Evolutionary conservation across 2,888 invertebrate species (phyloP), one percentile per base, ranked within the genome.

Genomic region (Agrilus mali): DNA sequence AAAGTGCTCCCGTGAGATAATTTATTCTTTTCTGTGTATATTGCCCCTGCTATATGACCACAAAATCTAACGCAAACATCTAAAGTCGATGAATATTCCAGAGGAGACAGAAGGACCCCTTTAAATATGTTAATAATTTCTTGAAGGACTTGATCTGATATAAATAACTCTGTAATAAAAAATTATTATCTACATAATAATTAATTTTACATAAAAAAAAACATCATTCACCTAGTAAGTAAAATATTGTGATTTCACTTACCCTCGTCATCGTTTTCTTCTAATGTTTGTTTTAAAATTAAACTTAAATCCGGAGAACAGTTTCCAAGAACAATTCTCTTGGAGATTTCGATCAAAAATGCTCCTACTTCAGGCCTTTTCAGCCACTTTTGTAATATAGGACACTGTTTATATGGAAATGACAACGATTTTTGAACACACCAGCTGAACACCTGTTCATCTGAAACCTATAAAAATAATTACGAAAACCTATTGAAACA

Each of bases 21-120:
- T 14, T 65, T 61, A 3, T 65, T 58, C 37, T 66, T 66, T 49
- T 70, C 66, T 1, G 67, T 65, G 50, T 70, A 73, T 17, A 74
- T 59, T 15, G 71, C 63, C 3, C 71, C 66, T 53, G 72, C 68
- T 38, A 74, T 63, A 58, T 73, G 70, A 2, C 72, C 66, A 44
- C 74, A 65, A 51, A 75, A 68, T 49, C 71, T 71, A 2, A 68
- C 68, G 46, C 71, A 73, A 17, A 66, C 63, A 51, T 75, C 74
- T 15, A 73, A 56, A 47, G 68, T 65, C 8, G 54, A 36, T 7
- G 51, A 45, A 44, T 60, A 53, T 10, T 59, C 50, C 2, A 43
- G 22, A 13, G 61, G 58, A 1, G 61, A 52, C 27, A 55, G 50
- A 14, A 72, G 52, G 8, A 64, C 60, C 33, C 56, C 50, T 34